phyloP scores from a whole-genome alignment of 2,113 vertebrate genomes.

The Pteruthius melanotis region DNA sequence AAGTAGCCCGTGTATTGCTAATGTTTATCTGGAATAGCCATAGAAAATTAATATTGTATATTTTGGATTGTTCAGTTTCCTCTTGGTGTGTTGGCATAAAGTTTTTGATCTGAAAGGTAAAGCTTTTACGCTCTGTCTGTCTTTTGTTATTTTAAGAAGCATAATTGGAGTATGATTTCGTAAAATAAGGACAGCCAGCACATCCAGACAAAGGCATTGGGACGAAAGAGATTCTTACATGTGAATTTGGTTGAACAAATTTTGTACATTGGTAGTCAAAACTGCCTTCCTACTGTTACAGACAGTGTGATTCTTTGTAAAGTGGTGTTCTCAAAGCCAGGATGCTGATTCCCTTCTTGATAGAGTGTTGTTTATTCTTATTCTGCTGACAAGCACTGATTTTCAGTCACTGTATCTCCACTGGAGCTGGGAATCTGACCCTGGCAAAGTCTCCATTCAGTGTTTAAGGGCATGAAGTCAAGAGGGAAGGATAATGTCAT shows the following conservation, averaged over 20 bases:
- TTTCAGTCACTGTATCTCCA: neutral
- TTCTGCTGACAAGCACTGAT: neutral
- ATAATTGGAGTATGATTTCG: neutral
- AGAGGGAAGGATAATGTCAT: conserved; percentile 12
- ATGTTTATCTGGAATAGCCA: conserved; percentile 42
- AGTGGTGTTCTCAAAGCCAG: neutral
- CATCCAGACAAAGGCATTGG: neutral
- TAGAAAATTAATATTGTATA: conserved; percentile 26
- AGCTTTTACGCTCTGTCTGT: neutral
- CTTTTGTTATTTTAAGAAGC: conserved; percentile 13
- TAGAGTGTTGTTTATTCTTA: neutral
- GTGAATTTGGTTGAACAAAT: neutral
- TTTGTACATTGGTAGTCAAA: neutral
- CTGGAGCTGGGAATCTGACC: neutral
- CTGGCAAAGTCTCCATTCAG: neutral
- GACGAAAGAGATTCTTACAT: neutral
- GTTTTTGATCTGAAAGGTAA: conserved; percentile 4
- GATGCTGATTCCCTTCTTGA: neutral
- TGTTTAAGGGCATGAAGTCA: conserved; percentile 13
- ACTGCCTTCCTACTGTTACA: neutral
- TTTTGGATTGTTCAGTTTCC: conserved; percentile 5
- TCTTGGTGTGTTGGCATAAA: neutral
- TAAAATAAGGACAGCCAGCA: neutral
- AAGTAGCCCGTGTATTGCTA: conserved; percentile 16
- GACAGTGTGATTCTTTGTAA: neutral